Base-by-base conservation (phyloP, 2,888 invertebrate genomes). In the Meghimatium bilineatum region DNA sequence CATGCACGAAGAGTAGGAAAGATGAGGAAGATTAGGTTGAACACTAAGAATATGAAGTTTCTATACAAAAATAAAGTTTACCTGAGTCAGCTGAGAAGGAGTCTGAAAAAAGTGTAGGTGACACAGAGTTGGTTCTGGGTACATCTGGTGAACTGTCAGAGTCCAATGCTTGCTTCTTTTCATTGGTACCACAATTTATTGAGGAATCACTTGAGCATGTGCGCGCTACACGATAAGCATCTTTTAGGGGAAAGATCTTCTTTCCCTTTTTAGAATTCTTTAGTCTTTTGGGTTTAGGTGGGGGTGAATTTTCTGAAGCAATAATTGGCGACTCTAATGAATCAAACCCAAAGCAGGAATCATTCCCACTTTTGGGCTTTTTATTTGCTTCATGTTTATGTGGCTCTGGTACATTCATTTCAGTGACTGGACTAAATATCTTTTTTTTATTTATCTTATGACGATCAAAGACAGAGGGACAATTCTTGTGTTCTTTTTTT, bases 341-440 rank as follows among this genome's bases (percentile, higher is more conserved):
- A n/a, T 76, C 69, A 69, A 82, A 82, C 8, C 82, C 82, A 77
- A 82, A 82, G 36, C 77, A 82, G 14, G 82, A 82, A 69, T 69
- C 74, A 12, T 77, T 44, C 38, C 20, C 17, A 26, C 26, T 75
- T 66, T 82, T 52, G 6, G 2, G 17, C 56, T 60, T 56, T 14
- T 34, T 5, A 69, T 23, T 34, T 36, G 52, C 12, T 6, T 36
- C 80, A n/a, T 14, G 36, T 56, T 32, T 56, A 17, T 56, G 71
- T 10, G 26, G 32, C 20, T 75, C 82, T 49, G 49, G 44, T 1
- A 38, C 23, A 49, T 49, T 82, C 36, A 32, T 23, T 75, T 66
- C 26, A 34, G 75, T 20, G 52, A 71, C 36, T 5, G 82, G 75
- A 52, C 49, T 82, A 38, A 82, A 82, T 14, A 82, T 75, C 38